Conservation (phyloP, 2,113 vertebrate genomes). For the Verasper variegatus region DNA sequence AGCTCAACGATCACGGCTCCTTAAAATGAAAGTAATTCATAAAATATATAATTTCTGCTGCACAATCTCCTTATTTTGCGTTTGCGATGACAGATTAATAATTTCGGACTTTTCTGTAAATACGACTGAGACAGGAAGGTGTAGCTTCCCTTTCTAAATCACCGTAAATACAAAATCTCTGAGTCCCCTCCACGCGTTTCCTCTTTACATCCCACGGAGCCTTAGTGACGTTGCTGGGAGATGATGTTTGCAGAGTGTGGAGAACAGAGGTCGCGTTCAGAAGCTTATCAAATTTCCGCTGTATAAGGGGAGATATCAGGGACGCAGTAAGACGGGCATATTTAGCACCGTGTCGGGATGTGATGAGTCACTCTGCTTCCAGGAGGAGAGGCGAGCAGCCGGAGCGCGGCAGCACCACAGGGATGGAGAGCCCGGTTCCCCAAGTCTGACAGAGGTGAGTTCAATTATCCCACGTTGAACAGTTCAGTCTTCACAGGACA, state of each 20-base stretch:
- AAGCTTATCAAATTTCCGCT: conserved; percentile 78
- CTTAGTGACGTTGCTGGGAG: conserved; percentile 70
- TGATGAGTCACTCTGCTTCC: conserved; percentile 40
- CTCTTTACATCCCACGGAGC: not conserved
- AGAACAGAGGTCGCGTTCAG: conserved; percentile 44
- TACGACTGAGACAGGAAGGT: no score
- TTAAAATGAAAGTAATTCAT: not conserved
- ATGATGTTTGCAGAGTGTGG: conserved; percentile 75
- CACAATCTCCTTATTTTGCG: no score
- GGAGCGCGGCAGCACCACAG: not conserved
- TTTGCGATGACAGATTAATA: no score
- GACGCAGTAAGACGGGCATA: not conserved
- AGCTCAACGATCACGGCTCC: no score
- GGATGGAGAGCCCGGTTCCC: conserved; percentile 33
- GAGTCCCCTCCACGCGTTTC: not conserved
- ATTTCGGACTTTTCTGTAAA: no score
- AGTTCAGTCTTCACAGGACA: not conserved
- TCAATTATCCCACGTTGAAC: no score
- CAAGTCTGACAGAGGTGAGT: conserved; percentile 47
- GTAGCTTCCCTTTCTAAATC: no score
- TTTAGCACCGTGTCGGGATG: conserved; percentile 4
- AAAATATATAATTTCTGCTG: not conserved
- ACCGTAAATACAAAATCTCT: no score
- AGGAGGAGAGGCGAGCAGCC: conserved; percentile 12
- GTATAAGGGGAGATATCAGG: not conserved